Conservation (phyloP, 2,888 invertebrate genomes). For the Stratiomys singularior region DNA sequence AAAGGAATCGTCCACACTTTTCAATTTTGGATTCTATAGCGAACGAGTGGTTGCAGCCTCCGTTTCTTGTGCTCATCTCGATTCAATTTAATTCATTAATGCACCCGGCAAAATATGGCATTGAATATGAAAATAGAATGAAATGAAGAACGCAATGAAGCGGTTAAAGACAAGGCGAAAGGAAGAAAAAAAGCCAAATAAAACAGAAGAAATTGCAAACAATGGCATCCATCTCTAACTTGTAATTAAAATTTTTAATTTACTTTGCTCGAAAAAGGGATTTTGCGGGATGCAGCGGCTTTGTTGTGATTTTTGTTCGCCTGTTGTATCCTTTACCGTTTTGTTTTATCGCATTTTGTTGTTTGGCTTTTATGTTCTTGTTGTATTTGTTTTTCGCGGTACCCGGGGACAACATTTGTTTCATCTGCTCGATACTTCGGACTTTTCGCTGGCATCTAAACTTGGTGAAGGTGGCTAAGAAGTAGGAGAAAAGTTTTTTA, state of each 20-base stretch:
- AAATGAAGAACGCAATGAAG: not conserved
- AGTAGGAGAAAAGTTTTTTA: conserved; percentile 38
- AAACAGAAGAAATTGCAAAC: conserved; percentile 37
- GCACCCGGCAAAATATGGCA: conserved; percentile 38
- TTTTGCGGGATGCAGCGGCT: conserved; percentile 46
- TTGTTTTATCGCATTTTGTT: conserved; percentile 34
- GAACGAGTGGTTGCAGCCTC: not conserved
- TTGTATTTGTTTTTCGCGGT: not conserved
- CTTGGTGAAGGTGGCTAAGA: conserved; percentile 31
- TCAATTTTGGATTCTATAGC: not conserved
- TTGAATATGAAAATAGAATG: conserved; percentile 31
- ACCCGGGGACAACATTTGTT: not conserved
- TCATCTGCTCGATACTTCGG: not conserved
- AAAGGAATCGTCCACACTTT: not conserved
- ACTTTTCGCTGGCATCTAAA: not conserved
- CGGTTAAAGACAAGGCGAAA: not conserved
- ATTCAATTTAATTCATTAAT: conserved; percentile 54
- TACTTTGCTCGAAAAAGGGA: conserved; percentile 49
- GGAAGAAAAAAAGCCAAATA: not conserved
- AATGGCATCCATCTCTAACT: conserved; percentile 43
- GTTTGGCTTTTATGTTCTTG: conserved; percentile 21
- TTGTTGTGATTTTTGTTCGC: conserved; percentile 49
- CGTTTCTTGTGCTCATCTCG: conserved; percentile 27
- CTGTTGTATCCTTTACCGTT: conserved; percentile 36
- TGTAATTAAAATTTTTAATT: conserved; percentile 53